A percentile compares a stretch with the other conserved stretches of the same genome.
Evolutionary conservation across 2,888 invertebrate genomes (phyloP).

Genomic region (Eupithecia vulgata): DNA sequence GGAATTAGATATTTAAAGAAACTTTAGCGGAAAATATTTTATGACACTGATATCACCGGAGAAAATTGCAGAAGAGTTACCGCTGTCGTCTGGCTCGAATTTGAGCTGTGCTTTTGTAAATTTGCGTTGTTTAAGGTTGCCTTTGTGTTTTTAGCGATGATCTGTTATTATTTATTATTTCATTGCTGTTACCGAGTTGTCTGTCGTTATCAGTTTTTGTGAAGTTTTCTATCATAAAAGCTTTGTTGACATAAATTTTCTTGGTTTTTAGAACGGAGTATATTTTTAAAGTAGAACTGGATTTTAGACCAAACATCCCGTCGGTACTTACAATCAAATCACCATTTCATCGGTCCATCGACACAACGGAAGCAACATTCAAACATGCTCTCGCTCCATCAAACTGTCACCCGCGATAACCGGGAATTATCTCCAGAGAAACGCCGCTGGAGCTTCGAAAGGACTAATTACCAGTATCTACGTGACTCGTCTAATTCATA

Average conservation of each 20-base stretch:
- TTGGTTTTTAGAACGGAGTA: neutral
- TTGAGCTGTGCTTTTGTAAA: neutral
- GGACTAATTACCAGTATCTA: slow-evolving; percentile 30
- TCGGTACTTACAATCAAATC: neutral
- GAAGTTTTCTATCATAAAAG: neutral
- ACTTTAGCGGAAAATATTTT: neutral
- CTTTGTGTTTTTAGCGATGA: too few species aligned
- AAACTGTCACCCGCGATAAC: slow-evolving; percentile 13
- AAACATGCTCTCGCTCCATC: slow-evolving; percentile 6
- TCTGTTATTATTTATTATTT: too few species aligned
- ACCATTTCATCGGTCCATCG: neutral
- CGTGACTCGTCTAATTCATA: slow-evolving; percentile 24
- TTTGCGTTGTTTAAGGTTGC: neutral
- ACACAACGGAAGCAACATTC: slow-evolving; percentile 2
- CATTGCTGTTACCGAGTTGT: neutral
- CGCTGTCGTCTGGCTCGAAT: too few species aligned
- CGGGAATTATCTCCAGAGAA: slow-evolving; percentile 20
- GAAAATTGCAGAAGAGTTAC: too few species aligned
- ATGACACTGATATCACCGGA: neutral
- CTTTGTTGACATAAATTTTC: neutral
- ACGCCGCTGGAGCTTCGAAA: slow-evolving; percentile 18
- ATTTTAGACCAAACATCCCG: neutral
- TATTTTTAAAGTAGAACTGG: neutral
- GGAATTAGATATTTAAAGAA: too few species aligned
- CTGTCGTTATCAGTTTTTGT: neutral